Evolutionary conservation across 2,113 vertebrate genomes (phyloP).

Genomic region (Takifugu flavidus): DNA sequence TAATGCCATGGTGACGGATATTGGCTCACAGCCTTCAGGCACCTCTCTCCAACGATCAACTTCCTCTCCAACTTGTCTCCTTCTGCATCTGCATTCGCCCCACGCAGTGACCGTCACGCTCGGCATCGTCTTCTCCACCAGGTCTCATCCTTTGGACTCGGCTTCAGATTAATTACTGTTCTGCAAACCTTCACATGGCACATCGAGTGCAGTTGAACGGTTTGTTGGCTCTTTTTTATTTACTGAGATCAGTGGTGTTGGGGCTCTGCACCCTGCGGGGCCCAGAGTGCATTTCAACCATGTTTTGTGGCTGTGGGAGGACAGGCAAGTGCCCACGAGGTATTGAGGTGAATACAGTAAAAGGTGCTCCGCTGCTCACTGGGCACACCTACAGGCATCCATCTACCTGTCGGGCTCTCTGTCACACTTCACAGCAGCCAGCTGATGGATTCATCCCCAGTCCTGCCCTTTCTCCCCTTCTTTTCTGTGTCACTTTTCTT

Average conservation of each 20-base stretch:
- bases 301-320: slow-evolving; percentile 7
- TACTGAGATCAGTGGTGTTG: neutral
- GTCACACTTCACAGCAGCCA: slow-evolving; percentile 54
- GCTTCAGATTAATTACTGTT: slow-evolving; percentile 7
- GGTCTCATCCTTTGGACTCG: slow-evolving; percentile 9
- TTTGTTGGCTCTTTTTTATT: too few relatives aligned
- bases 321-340: slow-evolving; percentile 9
- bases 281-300: slow-evolving; percentile 35
- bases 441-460: slow-evolving; percentile 60
- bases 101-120: slow-evolving; percentile 4
- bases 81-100: slow-evolving; percentile 24
- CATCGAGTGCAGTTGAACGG: too few relatives aligned
- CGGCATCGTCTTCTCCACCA: slow-evolving; percentile 6
- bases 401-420: slow-evolving; percentile 49
- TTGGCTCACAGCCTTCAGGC: slow-evolving; percentile 55
- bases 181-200: neutral
- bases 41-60: slow-evolving; percentile 51
- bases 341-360: slow-evolving; percentile 41
- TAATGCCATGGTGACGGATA: slow-evolving; percentile 69
- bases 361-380: slow-evolving; percentile 46
- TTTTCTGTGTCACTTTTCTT: slow-evolving; percentile 29
- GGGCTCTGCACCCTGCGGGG: slow-evolving; percentile 4
- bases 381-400: slow-evolving; percentile 47
- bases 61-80: slow-evolving; percentile 47
- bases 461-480: slow-evolving; percentile 46